Evolutionary conservation across 2,113 vertebrate species (phyloP), one percentile per base, ranked within the genome.

Genomic region (Eolophus roseicapilla): DNA sequence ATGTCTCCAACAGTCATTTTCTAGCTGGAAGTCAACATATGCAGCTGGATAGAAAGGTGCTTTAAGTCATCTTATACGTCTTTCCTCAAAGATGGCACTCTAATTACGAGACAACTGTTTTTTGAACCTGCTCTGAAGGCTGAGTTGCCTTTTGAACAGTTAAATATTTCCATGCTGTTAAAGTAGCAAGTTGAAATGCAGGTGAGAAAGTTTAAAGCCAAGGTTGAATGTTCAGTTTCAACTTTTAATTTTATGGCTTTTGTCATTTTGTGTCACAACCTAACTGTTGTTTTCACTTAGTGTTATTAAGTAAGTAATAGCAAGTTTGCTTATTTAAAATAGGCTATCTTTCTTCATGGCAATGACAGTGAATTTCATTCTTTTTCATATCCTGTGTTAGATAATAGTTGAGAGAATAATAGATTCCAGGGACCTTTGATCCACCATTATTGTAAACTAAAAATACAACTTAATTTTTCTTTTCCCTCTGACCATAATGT

Each of bases 341-440:
- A 19, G 12, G 44, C 86, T 92, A 18, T 85, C 92, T 96, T 93
- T 96, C 92, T 97, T 97, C 60, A 29, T 19, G 53, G 89, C 88
- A 92, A 96, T 92, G 64, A 81, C 75, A 88, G 31, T 81, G 89
- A 91, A 80, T 97, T 95, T 68, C 39, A 65, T 90, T 90, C 86
- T 95, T 96, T 95, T 95, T 98, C 93, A 84, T 95, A 92, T 93
- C 90, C 79, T 49, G 5, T 96, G 94, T 97, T 97, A 97, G 92
- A 85, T 98, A 97, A 96, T 96, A 94, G 85, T 93, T 92, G 94
- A 83, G 31, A 95, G 97, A 97, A 98, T 96, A 98, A 98, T 97
- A 96, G 90, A 97, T 97, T 97, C 87, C 46, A 80, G 94, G 35
- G 94, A 97, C 95, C 97, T 98, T 97, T 98, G 97, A 97, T 98